Evolutionary conservation across 1,140 invertebrate genomes (phyloP).

Genomic region (Heliconius himera): DNA sequence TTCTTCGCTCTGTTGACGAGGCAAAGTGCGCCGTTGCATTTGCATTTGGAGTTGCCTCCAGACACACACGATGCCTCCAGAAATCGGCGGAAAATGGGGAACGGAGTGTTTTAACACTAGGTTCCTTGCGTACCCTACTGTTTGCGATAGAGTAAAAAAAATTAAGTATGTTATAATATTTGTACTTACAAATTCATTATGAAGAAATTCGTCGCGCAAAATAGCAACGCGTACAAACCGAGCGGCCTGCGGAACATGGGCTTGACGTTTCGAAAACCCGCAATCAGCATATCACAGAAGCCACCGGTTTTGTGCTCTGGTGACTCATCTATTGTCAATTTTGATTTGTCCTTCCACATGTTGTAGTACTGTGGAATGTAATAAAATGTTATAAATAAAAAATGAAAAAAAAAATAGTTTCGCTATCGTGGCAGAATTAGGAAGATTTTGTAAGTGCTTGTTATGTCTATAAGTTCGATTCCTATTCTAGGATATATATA

Average conservation of each 20-base stretch:
- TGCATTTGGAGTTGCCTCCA: no score
- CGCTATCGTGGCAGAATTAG: no score
- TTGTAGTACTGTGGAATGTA: constrained; percentile 44
- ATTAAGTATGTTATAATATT: no score
- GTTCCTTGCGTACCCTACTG: no score
- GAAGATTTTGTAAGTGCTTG: no score
- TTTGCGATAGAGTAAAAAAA: no score
- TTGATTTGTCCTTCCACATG: constrained; percentile 54
- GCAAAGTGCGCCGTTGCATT: no score
- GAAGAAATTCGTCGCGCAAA: constrained; percentile 56
- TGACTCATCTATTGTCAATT: constrained; percentile 44
- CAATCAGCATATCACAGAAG: constrained; percentile 43
- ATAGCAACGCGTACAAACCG: constrained; percentile 45
- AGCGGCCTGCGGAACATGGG: constrained; percentile 59
- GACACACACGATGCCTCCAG: no score
- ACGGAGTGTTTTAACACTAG: no score
- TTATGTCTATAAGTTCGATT: neutral
- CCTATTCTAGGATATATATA: neutral
- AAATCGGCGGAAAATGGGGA: no score
- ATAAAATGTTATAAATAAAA: neutral
- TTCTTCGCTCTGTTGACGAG: no score
- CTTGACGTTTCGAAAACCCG: constrained; percentile 59
- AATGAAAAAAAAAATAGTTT: no score
- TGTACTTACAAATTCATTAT: constrained; percentile 62
- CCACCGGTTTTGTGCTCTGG: constrained; percentile 30